phyloP scores from a whole-genome alignment of 2,888 invertebrate genomes.

The Anticlea derivata region DNA sequence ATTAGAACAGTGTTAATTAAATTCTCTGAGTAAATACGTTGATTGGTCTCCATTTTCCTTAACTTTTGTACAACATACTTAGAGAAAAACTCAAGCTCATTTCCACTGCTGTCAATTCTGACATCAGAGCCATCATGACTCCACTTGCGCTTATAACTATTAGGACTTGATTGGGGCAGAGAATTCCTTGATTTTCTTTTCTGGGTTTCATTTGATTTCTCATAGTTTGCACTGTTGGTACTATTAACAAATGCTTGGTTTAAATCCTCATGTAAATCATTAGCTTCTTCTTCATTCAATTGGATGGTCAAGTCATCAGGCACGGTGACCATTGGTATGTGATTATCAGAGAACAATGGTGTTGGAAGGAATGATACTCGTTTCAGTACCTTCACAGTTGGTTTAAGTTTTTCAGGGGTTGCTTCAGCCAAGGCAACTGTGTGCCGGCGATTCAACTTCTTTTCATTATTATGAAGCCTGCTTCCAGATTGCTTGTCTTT shows the following conservation, averaged over 20 bases:
- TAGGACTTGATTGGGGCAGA: constrained; percentile 49
- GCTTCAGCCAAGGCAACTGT: constrained; percentile 55
- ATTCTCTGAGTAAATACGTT: constrained; percentile 78
- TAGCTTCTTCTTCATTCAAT: constrained; percentile 75
- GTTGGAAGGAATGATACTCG: constrained; percentile 74
- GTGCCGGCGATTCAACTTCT: constrained; percentile 58
- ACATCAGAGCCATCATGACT: constrained; percentile 49
- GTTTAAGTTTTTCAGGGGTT: constrained; percentile 48
- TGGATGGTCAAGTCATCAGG: constrained; percentile 80
- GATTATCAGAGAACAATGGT: constrained; percentile 72
- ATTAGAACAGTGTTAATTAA: constrained; percentile 78
- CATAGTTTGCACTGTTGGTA: constrained; percentile 33
- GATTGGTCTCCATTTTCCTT: constrained; percentile 77
- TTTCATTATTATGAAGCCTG: constrained; percentile 52
- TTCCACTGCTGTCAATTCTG: constrained; percentile 59
- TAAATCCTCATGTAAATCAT: constrained; percentile 68
- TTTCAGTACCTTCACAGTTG: constrained; percentile 66
- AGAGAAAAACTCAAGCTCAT: constrained; percentile 76
- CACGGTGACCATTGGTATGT: constrained; percentile 78
- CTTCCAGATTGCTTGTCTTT: constrained; percentile 61
- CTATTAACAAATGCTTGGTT: constrained; percentile 62
- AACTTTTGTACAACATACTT: constrained; percentile 78
- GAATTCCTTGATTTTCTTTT: constrained; percentile 54
- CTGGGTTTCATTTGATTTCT: constrained; percentile 42
- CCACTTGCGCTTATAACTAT: constrained; percentile 55